Percentiles rank a stretch among this genome's conserved stretches.
phyloP scores from a whole-genome alignment of 2,113 vertebrate genomes.

The Thunnus thynnus region DNA sequence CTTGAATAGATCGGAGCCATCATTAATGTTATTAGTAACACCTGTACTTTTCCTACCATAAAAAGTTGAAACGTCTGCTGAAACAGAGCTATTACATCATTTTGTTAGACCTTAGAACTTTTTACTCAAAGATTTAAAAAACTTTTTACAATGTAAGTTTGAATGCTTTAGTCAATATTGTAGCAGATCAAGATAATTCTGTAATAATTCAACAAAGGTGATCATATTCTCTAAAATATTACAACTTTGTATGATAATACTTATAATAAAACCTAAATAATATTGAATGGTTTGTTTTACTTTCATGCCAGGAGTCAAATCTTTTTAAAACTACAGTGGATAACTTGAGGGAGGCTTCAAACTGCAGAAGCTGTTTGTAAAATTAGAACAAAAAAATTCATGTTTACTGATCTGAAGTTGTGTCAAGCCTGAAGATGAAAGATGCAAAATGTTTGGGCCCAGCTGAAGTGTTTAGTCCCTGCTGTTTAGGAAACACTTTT shows the following conservation, averaged over 20 bases:
- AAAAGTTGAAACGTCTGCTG: not conserved
- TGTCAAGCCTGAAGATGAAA: not conserved
- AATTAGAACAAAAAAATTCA: not conserved
- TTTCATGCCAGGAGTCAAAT: not conserved
- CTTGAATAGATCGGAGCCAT: too few relatives aligned
- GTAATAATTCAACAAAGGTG: not conserved
- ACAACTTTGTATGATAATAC: not conserved
- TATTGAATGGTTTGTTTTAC: constrained; percentile 9
- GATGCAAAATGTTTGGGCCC: not conserved
- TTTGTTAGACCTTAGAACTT: not conserved
- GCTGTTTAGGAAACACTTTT: not conserved
- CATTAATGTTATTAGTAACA: too few relatives aligned
- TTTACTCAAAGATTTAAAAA: too few relatives aligned
- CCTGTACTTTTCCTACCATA: too few relatives aligned
- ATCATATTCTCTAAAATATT: not conserved
- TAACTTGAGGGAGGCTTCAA: not conserved
- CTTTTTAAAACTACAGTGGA: not conserved
- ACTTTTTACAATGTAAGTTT: too few relatives aligned
- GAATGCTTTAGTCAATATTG: constrained; percentile 12
- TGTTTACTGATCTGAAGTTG: not conserved
- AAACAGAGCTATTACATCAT: not conserved
- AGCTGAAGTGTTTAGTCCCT: not conserved
- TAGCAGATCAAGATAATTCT: constrained; percentile 7
- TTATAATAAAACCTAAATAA: constrained; percentile 3
- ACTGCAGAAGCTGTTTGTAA: too few relatives aligned